Evolutionary conservation across 1,140 invertebrate genomes (phyloP), one percentile per base, ranked within the genome.

Genomic region (Carcinoscorpius rotundicauda): DNA sequence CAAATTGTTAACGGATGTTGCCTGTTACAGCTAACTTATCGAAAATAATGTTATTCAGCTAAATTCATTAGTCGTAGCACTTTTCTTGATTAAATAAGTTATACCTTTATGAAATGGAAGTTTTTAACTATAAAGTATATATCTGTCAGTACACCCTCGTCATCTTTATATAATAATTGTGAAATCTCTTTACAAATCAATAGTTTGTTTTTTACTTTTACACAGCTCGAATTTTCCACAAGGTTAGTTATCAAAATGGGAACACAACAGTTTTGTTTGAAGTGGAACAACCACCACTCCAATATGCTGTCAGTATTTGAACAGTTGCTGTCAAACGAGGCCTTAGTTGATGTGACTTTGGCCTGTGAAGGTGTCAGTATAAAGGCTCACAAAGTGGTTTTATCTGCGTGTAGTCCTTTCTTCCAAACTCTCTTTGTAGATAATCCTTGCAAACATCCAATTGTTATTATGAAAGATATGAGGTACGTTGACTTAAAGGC

Each of bases 201-300:
- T 29, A 29, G 29, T 29, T 29, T 29, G 29, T 29, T 29, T 29
- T 29, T 29, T 29, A 29, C 29, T 29, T 29, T 29, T 29, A 29
- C 29, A 29, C 29, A 29, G 29, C 29, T 29, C 29, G 29, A 29
- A 29, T 29, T 29, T 29, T 29, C 29, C 29, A 29, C 29, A 29
- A 29, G 2, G 29, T 29, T 29, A 29, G 29, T n/a, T n/a, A n/a
- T 29, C 29, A 64, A 60, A 29, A 50, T 62, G 63, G 61, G 63
- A 64, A 60, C 63, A 60, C 90, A 93, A 81, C 90, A 94, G 81
- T 93, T 93, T 79, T 94, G 91, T 81, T 81, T 95, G 73, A 83
- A 89, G 77, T 95, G 91, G 91, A 93, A 93, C 80, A 93, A 93
- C 78, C 91, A 94, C 78, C 90, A 93, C 77, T 88, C 86, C 68